phyloP scores from a whole-genome alignment of 2,888 invertebrate species.

The Drosophila koepferae region DNA sequence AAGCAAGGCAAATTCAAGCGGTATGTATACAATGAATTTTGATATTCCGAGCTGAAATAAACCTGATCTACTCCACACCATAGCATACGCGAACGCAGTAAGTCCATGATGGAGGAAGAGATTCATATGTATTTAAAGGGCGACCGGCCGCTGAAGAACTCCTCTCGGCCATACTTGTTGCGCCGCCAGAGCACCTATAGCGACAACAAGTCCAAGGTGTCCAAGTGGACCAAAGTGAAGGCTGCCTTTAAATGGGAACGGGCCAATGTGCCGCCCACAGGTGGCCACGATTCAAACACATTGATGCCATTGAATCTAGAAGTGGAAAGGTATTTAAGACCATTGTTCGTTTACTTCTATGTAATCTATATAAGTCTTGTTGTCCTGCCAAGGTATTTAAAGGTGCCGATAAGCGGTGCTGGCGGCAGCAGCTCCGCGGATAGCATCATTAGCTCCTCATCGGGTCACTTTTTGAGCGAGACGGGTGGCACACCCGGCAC shows the following conservation, averaged over 20 bases:
- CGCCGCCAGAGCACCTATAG: conserved; percentile 84
- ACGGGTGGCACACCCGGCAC: conserved; percentile 88
- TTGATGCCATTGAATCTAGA: conserved; percentile 86
- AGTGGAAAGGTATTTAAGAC: conserved; percentile 82
- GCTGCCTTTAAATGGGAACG: conserved; percentile 95
- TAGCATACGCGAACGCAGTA: conserved; percentile 87
- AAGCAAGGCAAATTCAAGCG: conserved; percentile 86
- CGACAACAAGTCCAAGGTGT: conserved; percentile 85
- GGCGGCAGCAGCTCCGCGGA: conserved; percentile 87
- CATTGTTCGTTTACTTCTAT: not conserved
- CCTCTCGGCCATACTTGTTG: conserved; percentile 69
- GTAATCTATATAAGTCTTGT: not conserved
- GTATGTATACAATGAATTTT: conserved; percentile 48
- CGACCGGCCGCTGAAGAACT: conserved; percentile 67
- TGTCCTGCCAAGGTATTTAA: conserved; percentile 83
- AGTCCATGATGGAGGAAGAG: conserved; percentile 89
- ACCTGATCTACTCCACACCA: too few species aligned
- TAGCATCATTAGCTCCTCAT: conserved; percentile 85
- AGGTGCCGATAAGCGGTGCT: conserved; percentile 86
- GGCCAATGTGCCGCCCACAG: conserved; percentile 86
- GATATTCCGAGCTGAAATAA: not conserved
- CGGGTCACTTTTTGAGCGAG: conserved; percentile 86
- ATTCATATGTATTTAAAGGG: conserved; percentile 81
- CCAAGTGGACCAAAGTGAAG: conserved; percentile 96
- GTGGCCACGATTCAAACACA: conserved; percentile 83